Evolutionary conservation across 2,113 vertebrate genomes (phyloP).

Genomic region (Arizona elegans): DNA sequence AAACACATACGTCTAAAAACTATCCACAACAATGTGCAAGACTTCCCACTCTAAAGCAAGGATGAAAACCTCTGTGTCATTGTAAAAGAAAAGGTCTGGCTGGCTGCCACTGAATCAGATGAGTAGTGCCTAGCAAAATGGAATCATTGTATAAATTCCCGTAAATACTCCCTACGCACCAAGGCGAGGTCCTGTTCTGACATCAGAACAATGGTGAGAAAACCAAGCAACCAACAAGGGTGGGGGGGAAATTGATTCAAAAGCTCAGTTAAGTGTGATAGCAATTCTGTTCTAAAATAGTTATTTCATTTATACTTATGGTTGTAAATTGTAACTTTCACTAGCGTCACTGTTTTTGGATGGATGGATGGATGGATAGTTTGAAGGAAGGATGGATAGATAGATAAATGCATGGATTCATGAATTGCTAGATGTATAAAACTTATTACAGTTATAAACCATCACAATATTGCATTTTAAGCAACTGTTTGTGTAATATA

Average conservation of each 20-base stretch:
- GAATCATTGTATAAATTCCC: conserved; percentile 62
- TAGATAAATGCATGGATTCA: background rate
- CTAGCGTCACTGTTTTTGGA: background rate
- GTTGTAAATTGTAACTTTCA: background rate
- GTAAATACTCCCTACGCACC: conserved; percentile 60
- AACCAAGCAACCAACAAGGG: conserved; percentile 8
- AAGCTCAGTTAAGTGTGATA: conserved; percentile 46
- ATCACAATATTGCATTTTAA: background rate
- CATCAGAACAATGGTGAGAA: conserved; percentile 48
- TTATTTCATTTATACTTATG: background rate
- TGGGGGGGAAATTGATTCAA: conserved; percentile 19
- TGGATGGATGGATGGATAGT: background rate
- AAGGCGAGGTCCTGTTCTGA: conserved; percentile 53
- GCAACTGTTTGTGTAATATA: background rate
- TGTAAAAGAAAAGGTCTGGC: conserved; percentile 62
- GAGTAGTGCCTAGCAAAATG: conserved; percentile 55
- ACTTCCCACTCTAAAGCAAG: conserved; percentile 57
- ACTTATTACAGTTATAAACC: background rate
- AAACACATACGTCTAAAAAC: conserved; percentile 34
- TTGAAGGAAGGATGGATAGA: background rate
- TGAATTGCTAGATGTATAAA: background rate
- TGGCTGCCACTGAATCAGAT: conserved; percentile 59
- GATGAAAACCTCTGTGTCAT: conserved; percentile 59
- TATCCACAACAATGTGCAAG: conserved; percentile 25
- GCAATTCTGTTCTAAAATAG: background rate